These are phyloP conservation scores for Thinocorus orbignyianus DNA, from an alignment of 2,113 vertebrate genomes.

Conservation along the genomic window DNA sequence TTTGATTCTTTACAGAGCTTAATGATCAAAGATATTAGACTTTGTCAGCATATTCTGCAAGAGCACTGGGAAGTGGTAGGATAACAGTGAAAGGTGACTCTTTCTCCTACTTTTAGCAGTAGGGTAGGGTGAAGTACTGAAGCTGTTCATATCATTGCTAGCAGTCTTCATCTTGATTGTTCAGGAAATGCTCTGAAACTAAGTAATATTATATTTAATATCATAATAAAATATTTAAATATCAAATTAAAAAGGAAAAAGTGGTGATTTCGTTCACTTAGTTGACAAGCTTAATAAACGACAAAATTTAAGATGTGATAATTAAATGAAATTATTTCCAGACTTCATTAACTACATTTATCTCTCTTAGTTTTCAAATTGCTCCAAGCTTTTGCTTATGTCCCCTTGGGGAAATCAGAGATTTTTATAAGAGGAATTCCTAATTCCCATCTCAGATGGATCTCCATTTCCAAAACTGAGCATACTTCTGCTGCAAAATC, in stretches of 20 bases:
- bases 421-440: neutral
- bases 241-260: neutral
- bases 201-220: too few species aligned
- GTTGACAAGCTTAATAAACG: conserved; percentile 3
- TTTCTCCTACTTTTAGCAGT: neutral
- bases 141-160: neutral
- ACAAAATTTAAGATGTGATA: neutral
- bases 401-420: neutral
- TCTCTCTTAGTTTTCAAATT: conserved; percentile 10
- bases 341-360: conserved; percentile 28
- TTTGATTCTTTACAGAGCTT: too few species aligned
- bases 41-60: neutral
- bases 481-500: neutral
- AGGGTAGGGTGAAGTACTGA: neutral
- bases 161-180: neutral
- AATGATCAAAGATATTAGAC: neutral
- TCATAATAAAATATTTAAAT: neutral
- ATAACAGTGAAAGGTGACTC: neutral
- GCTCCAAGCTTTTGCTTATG: neutral
- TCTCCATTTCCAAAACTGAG: neutral
- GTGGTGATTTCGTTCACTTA: neutral
- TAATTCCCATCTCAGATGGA: neutral
- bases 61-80: neutral
- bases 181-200: neutral
- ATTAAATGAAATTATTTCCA: conserved; percentile 17